These are phyloP conservation scores for Falcaria lacertinaria DNA, from an alignment of 2,888 invertebrate species.

Conservation along the genomic window DNA sequence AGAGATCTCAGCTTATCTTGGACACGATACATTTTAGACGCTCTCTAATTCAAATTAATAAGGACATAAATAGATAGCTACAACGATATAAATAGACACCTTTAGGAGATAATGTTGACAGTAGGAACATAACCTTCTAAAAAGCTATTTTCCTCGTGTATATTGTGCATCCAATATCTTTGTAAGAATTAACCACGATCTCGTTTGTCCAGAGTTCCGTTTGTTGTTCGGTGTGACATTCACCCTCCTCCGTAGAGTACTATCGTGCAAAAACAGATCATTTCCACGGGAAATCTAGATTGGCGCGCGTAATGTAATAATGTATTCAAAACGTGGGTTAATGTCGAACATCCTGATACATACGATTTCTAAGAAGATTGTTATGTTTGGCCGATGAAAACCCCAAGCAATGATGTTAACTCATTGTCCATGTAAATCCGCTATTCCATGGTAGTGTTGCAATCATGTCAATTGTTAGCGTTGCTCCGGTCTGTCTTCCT, in stretches of 20 bases:
- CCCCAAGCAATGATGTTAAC: conserved; percentile 37
- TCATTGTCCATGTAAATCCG: conserved; percentile 61
- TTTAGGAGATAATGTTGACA: no score
- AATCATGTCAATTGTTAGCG: conserved; percentile 36
- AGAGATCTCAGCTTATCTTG: no score
- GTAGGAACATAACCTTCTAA: no score
- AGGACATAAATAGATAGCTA: no score
- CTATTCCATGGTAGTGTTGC: conserved; percentile 27
- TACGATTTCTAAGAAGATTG: conserved; percentile 54
- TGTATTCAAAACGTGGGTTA: conserved; percentile 44
- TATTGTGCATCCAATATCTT: no score
- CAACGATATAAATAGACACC: no score
- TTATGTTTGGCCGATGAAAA: conserved; percentile 47
- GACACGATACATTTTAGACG: no score
- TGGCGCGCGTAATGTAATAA: conserved; percentile 27
- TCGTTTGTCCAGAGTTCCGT: not conserved
- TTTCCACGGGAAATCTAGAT: conserved; percentile 52
- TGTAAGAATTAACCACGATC: no score
- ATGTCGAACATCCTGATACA: conserved; percentile 57
- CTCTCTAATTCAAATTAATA: no score
- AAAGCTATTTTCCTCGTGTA: no score
- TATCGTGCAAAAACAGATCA: conserved; percentile 38
- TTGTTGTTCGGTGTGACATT: conserved; percentile 30
- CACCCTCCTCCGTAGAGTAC: conserved; percentile 19
- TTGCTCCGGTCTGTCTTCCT: not conserved